Evolutionary conservation across 2,888 invertebrate genomes (phyloP), one percentile per base, ranked within the genome.

Genomic region (Tholera decimalis): DNA sequence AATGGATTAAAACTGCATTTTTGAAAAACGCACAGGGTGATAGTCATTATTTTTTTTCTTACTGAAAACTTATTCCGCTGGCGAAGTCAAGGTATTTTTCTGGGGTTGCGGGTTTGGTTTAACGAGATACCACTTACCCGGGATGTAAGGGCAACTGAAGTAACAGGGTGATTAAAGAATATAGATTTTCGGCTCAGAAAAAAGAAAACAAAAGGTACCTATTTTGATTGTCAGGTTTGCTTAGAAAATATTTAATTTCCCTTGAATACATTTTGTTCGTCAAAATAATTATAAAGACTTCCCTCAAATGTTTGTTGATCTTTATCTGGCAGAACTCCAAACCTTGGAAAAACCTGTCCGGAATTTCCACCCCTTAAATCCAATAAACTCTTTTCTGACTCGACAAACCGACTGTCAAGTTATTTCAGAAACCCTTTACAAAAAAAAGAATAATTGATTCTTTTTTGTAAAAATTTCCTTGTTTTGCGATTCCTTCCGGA

Each of bases 321-420:
- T n/a, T 5, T 54, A 15, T 26, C 24, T 30, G 37, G 69, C 20
- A 39, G 3, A 11, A 57, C 0, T 39, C 8, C 33, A 46, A 47
- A 26, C 6, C 7, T 0, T 22, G 5, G 41, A 8, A 0, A 8
- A 11, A 20, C 11, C 9, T 55, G 9, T 9, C 26, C 15, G 11
- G 30, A 54, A 30, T 24, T 15, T 18, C 24, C 37, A 67, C n/a
- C 7, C 18, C 13, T 46, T 68, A 66, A 44, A 37, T 28, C 22
- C 15, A 22, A 51, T 37, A 35, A 35, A 0, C 24, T 8, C 44
- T 37, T 39, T 3, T 4, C 30, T 24, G 58, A 33, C 3, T 37
- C 9, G 37, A 26, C 44, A 28, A 20, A 33, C 20, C 26, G 13
- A 63, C 33, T 9, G 2, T 13, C 39, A 39, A 53, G 24, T 13